phyloP scores from a whole-genome alignment of 2,113 vertebrate species.

The Tragelaphus imberbis region DNA sequence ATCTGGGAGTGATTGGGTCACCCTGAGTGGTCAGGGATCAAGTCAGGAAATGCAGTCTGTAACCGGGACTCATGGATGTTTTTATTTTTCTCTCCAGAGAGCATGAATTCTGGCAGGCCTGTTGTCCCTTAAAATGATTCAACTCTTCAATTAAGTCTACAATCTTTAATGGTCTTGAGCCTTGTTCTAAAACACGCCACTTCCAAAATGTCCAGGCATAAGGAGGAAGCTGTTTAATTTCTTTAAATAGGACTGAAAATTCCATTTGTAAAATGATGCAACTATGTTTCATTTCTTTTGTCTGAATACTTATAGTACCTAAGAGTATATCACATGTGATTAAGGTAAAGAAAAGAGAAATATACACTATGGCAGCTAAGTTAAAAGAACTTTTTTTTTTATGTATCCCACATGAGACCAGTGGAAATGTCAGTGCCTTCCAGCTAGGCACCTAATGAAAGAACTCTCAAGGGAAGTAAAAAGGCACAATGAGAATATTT shows the following conservation, averaged over 20 bases:
- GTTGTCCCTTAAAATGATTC: conserved; percentile 7
- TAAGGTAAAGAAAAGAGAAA: conserved; percentile 32
- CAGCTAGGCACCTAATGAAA: not conserved
- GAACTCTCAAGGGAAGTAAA: not conserved
- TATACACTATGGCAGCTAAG: not conserved
- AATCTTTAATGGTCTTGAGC: not conserved
- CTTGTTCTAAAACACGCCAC: not conserved
- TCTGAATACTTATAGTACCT: not conserved
- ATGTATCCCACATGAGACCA: not conserved
- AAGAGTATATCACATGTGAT: not conserved
- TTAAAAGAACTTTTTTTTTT: not conserved
- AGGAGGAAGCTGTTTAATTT: not conserved
- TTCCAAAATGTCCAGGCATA: not conserved
- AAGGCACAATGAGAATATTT: not conserved
- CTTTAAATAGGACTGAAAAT: not conserved
- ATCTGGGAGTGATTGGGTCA: not conserved
- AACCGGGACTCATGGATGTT: not conserved
- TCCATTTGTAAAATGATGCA: not conserved
- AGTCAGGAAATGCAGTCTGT: not conserved
- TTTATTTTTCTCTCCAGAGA: not conserved
- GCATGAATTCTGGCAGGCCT: not conserved
- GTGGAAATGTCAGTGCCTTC: not conserved
- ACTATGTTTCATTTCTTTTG: conserved; percentile 10
- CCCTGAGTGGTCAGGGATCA: not conserved
- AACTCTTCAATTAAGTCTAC: not conserved